Base-by-base conservation (phyloP, 1,140 invertebrate species). In the Cyphomyrmex costatus region DNA sequence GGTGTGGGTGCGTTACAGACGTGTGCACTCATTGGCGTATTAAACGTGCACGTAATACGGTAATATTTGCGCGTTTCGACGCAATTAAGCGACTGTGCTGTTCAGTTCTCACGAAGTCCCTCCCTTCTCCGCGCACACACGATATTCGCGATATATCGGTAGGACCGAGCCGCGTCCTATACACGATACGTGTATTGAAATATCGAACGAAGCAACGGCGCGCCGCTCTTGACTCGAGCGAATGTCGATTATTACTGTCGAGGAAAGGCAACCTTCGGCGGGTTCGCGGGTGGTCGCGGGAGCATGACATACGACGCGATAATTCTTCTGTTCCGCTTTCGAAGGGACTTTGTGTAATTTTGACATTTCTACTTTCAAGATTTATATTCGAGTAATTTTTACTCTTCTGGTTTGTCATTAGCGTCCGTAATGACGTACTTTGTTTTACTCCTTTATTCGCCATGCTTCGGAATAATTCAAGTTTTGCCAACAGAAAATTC, bases 1-100 rank as follows among this genome's bases (percentile, higher is more conserved):
- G 49, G 86, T 56, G 74, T 60, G 49, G n/a, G 74, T 58, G 58
- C 42, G 36, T 36, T 3, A 53, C 58, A 42, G 51, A 61, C 21
- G 30, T 56, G 27, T 33, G 49, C 3, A n/a, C 58, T 33, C 42
- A 51, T 77, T 71, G 12, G 24, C 24, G 30, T 7, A 60, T 53
- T 76, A 60, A 77, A 53, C 73, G 60, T 46, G 60, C 46, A 65
- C 56, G 79, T 74, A 83, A 83, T 46, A 60, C 79, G 30, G 73
- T 78, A 85, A 78, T 65, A 65, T 86, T 88, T 88, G 77, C 79
- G 85, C 76, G 27, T 58, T 74, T 82, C 84, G 86, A 66, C 30
- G 85, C 85, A 87, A 92, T 91, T 91, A 92, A 91, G 86, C 74
- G 85, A 74, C 56, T 73, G 77, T 42, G 56, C 65, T 2, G 36